These are phyloP conservation scores for Melopsittacus undulatus DNA, from an alignment of 2,797 vertebrate species.

Conservation along the genomic window DNA sequence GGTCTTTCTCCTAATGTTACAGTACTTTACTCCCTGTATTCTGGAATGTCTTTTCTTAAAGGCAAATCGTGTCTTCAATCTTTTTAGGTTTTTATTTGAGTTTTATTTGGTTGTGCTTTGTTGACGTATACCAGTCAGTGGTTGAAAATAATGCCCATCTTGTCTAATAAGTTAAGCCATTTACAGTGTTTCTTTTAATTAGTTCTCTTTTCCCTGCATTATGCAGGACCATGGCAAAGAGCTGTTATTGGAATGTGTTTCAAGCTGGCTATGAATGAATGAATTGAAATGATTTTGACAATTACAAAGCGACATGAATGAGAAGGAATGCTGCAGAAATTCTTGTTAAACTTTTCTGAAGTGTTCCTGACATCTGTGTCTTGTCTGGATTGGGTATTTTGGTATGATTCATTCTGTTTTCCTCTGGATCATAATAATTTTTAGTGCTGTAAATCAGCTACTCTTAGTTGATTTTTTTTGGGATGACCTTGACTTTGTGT, in stretches of 20 bases:
- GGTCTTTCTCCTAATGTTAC: background rate
- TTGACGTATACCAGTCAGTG: background rate
- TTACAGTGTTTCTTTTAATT: constrained; percentile 17
- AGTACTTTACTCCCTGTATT: background rate
- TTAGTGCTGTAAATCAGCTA: background rate
- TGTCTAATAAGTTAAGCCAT: constrained; percentile 1
- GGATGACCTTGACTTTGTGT: background rate
- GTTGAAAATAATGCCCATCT: background rate
- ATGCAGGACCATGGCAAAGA: background rate
- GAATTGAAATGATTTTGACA: background rate
- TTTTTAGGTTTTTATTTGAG: background rate
- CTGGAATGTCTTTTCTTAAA: constrained; percentile 24
- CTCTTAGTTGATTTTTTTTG: background rate
- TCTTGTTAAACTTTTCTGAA: background rate
- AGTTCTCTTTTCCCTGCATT: background rate
- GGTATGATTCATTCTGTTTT: background rate
- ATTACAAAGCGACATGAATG: background rate
- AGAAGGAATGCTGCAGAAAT: background rate
- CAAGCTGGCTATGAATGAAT: background rate
- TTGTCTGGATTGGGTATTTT: background rate
- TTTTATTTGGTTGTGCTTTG: background rate
- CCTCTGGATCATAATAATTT: background rate
- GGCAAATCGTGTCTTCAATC: background rate
- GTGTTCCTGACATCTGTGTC: background rate
- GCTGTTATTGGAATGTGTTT: background rate